Conservation (phyloP, 2,113 vertebrate genomes). For the Setophaga coronata region DNA sequence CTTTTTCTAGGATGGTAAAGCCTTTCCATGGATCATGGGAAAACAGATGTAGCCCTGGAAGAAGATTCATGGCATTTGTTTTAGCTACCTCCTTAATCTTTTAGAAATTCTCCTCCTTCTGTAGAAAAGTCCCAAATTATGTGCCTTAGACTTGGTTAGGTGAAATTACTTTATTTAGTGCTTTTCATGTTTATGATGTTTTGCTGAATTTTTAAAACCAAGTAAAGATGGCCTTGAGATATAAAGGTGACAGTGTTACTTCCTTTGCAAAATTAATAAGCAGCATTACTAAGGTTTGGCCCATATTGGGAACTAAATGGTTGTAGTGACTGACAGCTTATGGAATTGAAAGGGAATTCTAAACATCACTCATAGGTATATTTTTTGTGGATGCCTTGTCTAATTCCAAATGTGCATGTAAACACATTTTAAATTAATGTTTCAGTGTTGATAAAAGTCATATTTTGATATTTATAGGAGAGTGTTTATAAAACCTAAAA, state of each 20-base stretch:
- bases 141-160: neutral
- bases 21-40: neutral
- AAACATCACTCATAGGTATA: neutral
- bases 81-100: neutral
- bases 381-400: neutral
- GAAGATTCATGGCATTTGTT: rapidly evolving
- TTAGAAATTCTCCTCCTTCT: neutral
- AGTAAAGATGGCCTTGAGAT: neutral
- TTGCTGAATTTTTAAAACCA: neutral
- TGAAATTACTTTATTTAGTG: neutral
- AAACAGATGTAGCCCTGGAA: neutral
- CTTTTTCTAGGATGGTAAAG: neutral
- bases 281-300: neutral
- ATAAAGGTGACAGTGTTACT: neutral
- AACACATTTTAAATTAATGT: neutral
- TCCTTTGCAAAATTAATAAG: neutral
- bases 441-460: neutral
- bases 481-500: neutral
- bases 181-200: neutral
- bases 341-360: neutral
- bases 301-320: neutral
- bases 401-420: neutral
- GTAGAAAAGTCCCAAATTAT: neutral
- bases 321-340: neutral
- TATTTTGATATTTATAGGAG: neutral